These are phyloP conservation scores for Hippasteria phrygiana DNA, from an alignment of 53 echinoderm and acorn worm species.

Conservation along the genomic window DNA sequence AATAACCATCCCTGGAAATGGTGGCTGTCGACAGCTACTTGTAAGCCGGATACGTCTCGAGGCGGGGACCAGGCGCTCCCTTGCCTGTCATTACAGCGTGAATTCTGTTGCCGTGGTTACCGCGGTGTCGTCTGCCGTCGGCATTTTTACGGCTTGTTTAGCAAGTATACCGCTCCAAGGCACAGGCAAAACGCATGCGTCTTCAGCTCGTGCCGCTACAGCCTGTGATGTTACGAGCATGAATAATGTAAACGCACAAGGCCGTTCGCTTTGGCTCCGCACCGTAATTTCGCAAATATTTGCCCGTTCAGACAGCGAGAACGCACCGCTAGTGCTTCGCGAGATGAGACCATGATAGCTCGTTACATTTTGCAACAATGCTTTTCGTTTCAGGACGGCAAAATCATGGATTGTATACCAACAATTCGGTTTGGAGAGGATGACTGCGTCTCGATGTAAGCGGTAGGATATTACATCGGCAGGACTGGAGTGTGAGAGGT, in stretches of 20 bases:
- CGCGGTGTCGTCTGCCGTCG: conserved; percentile 28
- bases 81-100: conserved; percentile 25
- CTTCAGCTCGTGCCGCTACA: not conserved
- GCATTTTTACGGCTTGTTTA: conserved; percentile 41
- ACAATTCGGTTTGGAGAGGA: not conserved
- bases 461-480: conserved; percentile 28
- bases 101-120: conserved; percentile 49
- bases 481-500: not conserved
- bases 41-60: not conserved
- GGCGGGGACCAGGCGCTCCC: conserved; percentile 51
- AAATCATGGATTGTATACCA: conserved; percentile 57
- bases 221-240: conserved; percentile 40
- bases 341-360: not conserved
- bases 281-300: conserved; percentile 41
- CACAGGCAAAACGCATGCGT: conserved; percentile 39
- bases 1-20: not conserved
- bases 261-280: not conserved
- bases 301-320: not conserved
- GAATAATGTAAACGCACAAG: conserved; percentile 34
- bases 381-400: not conserved
- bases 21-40: not conserved
- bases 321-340: not conserved
- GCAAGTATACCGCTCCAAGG: not conserved
- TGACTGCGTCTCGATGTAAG: conserved; percentile 14
- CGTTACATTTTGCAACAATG: conserved; percentile 3